A percentile compares a stretch with the other conserved stretches of the same genome.
These are phyloP conservation scores for Heptranchias perlo DNA, from an alignment of 2,113 vertebrate genomes.

Conservation along the genomic window DNA sequence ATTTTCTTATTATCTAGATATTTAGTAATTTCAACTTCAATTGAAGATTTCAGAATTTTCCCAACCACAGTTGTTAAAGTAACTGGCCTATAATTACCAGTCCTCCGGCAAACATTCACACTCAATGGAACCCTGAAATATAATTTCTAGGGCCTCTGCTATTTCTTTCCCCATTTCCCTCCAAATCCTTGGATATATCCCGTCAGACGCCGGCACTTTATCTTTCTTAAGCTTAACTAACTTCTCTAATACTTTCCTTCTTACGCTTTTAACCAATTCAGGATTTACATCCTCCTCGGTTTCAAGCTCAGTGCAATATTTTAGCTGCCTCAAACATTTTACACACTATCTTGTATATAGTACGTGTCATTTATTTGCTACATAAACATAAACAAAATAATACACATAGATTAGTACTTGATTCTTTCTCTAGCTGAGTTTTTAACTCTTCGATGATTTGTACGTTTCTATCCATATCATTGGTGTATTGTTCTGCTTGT, in stretches of 20 bases:
- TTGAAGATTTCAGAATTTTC: neutral
- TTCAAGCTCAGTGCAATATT: neutral
- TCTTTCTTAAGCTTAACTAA: neutral
- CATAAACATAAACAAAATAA: neutral
- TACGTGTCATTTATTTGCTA: neutral
- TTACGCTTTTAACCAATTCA: neutral
- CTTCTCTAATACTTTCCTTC: neutral
- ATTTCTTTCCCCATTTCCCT: neutral
- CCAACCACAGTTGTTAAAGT: neutral
- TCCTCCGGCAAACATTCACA: neutral
- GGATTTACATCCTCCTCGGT: neutral
- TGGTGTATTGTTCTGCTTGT: conserved; percentile 81
- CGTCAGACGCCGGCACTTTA: neutral
- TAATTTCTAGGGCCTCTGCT: neutral
- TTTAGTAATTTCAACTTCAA: neutral
- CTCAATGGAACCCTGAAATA: neutral
- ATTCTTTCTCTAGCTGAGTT: conserved; percentile 67
- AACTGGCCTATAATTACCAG: neutral
- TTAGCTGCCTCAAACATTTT: neutral
- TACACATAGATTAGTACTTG: conserved; percentile 56
- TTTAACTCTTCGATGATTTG: conserved; percentile 74
- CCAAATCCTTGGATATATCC: neutral
- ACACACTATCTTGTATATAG: neutral
- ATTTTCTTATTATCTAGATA: neutral
- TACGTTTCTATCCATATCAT: conserved; percentile 84